phyloP scores from a whole-genome alignment of 2,113 vertebrate genomes.

The Pyrgilauda ruficollis region DNA sequence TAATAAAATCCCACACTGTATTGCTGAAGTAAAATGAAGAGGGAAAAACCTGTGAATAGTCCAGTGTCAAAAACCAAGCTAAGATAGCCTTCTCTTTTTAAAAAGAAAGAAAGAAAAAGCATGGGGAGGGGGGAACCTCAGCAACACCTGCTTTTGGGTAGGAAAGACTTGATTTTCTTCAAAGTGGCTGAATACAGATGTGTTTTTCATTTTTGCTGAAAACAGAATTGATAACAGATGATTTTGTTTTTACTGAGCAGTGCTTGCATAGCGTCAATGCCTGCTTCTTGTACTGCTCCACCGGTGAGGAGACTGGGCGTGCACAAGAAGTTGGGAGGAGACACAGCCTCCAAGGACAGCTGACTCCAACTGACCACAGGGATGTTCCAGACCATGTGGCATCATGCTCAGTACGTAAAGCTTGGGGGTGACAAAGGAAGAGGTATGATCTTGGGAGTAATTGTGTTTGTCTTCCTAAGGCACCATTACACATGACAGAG shows the following conservation, averaged over 20 bases:
- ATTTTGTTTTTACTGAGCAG: not conserved
- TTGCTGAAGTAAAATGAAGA: not conserved
- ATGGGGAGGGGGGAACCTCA: not conserved
- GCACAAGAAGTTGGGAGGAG: not conserved
- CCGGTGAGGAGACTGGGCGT: rapidly evolving
- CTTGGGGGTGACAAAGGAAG: not conserved
- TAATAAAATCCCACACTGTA: not conserved
- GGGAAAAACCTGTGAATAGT: rapidly evolving
- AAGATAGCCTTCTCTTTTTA: not conserved
- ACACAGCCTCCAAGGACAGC: not conserved
- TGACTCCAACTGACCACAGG: not conserved
- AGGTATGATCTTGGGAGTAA: not conserved
- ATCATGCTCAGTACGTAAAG: not conserved
- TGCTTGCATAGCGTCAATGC: not conserved
- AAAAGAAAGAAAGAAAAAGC: not conserved
- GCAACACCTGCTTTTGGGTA: not conserved
- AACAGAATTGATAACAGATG: not conserved
- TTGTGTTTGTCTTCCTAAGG: not conserved
- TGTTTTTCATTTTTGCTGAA: not conserved
- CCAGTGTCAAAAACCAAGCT: rapidly evolving
- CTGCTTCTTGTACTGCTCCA: not conserved
- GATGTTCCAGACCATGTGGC: not conserved
- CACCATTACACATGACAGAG: not conserved
- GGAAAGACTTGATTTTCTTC: not conserved
- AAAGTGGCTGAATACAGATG: not conserved